A percentile compares a stretch with the other conserved stretches of the same genome.
Evolutionary conservation across 2,888 invertebrate genomes (phyloP).

Genomic region (Hecatera dysodea): DNA sequence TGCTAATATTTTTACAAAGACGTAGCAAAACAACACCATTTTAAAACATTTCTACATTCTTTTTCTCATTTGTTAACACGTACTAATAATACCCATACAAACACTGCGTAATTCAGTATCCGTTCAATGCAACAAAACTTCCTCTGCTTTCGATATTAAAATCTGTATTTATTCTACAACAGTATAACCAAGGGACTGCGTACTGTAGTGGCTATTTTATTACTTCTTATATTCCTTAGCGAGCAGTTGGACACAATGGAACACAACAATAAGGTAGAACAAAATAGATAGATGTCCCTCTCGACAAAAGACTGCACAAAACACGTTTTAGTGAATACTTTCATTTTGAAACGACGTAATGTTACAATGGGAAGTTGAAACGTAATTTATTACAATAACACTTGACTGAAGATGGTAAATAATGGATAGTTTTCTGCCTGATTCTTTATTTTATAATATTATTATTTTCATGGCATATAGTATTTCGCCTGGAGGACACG

Average conservation of each 20-base stretch:
- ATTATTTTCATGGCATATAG: not conserved
- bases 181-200: conserved; percentile 17
- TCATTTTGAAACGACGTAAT: conserved; percentile 46
- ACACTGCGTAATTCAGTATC: no score
- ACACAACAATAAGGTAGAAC: conserved; percentile 53
- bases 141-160: conserved; percentile 23
- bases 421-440: conserved; percentile 12
- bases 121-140: not conserved
- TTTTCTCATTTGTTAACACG: no score
- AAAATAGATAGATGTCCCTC: conserved; percentile 54
- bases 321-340: conserved; percentile 57
- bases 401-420: not conserved
- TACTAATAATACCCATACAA: no score
- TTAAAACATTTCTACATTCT: no score
- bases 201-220: conserved; percentile 44
- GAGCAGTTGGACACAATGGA: conserved; percentile 52
- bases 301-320: conserved; percentile 56
- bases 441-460: not conserved
- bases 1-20: no score
- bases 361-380: conserved; percentile 47
- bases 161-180: conserved; percentile 28
- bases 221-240: conserved; percentile 46
- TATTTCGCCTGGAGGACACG: not conserved
- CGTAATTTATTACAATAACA: conserved; percentile 39
- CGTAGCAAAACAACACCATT: no score